Evolutionary conservation across 2,888 invertebrate genomes (phyloP).

Genomic region (Mesoligia furuncula): DNA sequence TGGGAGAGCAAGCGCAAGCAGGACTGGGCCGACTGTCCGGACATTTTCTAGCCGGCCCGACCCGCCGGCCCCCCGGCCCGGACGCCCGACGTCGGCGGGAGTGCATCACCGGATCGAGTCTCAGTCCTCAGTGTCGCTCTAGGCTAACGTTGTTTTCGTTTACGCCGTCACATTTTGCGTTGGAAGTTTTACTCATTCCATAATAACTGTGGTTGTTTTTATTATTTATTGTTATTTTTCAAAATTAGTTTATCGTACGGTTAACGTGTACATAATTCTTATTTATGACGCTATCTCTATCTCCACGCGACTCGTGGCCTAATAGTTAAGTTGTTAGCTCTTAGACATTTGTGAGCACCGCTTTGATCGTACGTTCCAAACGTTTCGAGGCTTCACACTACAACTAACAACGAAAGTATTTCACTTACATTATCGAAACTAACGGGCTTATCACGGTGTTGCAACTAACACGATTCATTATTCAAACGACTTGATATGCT

Average conservation of each 20-base stretch:
- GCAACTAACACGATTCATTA: slow-evolving; percentile 53
- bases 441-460: slow-evolving; percentile 58
- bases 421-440: slow-evolving; percentile 55
- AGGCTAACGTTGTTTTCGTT: slow-evolving; percentile 52
- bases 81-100: slow-evolving; percentile 18
- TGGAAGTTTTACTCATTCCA: slow-evolving; percentile 72
- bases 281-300: slow-evolving; percentile 67
- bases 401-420: slow-evolving; percentile 58
- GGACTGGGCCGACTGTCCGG: slow-evolving; percentile 97
- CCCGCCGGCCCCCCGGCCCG: neutral
- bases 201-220: slow-evolving; percentile 71
- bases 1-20: slow-evolving; percentile 97
- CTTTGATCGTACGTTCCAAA: slow-evolving; percentile 47
- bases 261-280: slow-evolving; percentile 70
- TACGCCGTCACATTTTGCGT: slow-evolving; percentile 59
- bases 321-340: slow-evolving; percentile 60
- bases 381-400: slow-evolving; percentile 50
- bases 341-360: slow-evolving; percentile 60
- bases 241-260: slow-evolving; percentile 61
- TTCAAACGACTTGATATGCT: slow-evolving; percentile 45
- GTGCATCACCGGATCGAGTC: slow-evolving; percentile 50
- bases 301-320: slow-evolving; percentile 69
- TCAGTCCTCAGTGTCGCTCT: slow-evolving; percentile 48
- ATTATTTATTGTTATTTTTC: slow-evolving; percentile 69
- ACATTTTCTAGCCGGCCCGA: slow-evolving; percentile 93